These are phyloP conservation scores for Scytalopus superciliaris DNA, from an alignment of 2,113 vertebrate genomes.

Conservation along the genomic window DNA sequence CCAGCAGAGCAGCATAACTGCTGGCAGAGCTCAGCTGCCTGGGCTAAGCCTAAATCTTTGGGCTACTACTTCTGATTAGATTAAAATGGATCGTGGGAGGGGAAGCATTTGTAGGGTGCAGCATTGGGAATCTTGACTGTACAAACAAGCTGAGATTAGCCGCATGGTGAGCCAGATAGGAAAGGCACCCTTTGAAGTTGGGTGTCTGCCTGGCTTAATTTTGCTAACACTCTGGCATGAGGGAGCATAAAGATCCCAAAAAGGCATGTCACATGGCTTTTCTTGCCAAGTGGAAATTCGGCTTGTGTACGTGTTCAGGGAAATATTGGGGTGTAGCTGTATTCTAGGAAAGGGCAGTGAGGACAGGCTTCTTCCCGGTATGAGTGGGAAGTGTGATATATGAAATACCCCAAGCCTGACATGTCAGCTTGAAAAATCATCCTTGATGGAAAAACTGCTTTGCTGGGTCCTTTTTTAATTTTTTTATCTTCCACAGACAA, in stretches of 20 bases:
- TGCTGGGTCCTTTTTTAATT: no score
- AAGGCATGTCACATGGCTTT: rapidly evolving
- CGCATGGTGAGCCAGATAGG: not conserved
- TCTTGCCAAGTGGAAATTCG: slow-evolving; percentile 8
- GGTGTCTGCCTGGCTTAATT: slow-evolving; percentile 1
- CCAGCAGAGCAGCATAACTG: not conserved
- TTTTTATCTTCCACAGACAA: not conserved
- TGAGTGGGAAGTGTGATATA: not conserved
- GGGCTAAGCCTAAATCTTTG: slow-evolving; percentile 5
- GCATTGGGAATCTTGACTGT: slow-evolving; percentile 18
- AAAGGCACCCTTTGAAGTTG: slow-evolving; percentile 38
- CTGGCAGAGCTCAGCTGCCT: not conserved
- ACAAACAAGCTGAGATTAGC: slow-evolving; percentile 47
- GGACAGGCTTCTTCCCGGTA: not conserved
- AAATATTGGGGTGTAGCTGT: not conserved
- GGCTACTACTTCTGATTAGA: slow-evolving; percentile 38
- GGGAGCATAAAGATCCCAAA: not conserved
- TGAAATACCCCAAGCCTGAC: not conserved
- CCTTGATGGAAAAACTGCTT: not conserved
- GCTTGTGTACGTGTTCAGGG: not conserved
- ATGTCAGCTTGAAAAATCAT: not conserved
- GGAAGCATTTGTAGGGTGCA: not conserved
- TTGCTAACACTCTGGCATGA: not conserved
- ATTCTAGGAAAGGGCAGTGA: slow-evolving; percentile 25
- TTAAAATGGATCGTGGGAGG: slow-evolving; percentile 38